These are phyloP conservation scores for Pelusios castaneus DNA, from an alignment of 2,113 vertebrate genomes.

Conservation along the genomic window DNA sequence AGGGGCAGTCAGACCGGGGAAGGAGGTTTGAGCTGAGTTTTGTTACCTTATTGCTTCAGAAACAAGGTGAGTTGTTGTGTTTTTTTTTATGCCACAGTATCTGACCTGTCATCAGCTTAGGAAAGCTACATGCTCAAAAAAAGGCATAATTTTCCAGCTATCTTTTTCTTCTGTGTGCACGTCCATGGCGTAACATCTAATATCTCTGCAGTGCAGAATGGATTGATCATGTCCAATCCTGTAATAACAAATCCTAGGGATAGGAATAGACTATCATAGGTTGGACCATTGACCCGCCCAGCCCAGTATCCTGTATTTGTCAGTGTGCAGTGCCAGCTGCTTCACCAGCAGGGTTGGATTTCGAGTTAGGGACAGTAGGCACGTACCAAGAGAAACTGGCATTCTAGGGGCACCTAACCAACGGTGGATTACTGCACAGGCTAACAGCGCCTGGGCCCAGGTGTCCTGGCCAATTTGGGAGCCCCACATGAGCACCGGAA, in stretches of 20 bases:
- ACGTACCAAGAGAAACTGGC: no score
- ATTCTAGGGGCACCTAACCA: no score
- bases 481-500: no score
- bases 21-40: background rate
- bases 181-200: background rate
- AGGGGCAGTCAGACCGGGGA: background rate
- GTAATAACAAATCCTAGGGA: no score
- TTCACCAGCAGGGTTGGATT: background rate
- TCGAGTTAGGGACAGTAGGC: no score
- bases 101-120: background rate
- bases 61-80: background rate
- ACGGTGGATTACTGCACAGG: no score
- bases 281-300: background rate
- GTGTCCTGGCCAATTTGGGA: no score
- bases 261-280: background rate
- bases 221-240: no score
- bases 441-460: no score
- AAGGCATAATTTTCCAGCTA: background rate
- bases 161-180: background rate
- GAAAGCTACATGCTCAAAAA: background rate
- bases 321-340: background rate
- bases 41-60: background rate
- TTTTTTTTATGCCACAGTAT: background rate
- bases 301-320: background rate
- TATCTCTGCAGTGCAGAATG: no score